A percentile compares a stretch with the other conserved stretches of the same genome.
phyloP scores from a whole-genome alignment of 2,888 invertebrate species.

The Hylaea fasciaria region DNA sequence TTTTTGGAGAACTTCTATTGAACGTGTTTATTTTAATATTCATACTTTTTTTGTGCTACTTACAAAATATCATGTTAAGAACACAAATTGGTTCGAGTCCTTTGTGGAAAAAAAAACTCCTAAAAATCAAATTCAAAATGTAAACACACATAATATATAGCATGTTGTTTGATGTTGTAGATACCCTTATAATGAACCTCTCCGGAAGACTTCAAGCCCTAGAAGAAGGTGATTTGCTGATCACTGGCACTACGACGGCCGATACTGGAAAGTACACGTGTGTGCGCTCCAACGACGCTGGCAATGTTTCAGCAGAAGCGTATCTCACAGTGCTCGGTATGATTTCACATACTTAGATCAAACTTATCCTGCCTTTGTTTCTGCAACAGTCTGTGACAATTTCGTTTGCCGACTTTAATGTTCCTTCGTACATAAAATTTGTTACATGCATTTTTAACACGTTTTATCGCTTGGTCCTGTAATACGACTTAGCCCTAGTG shows the following conservation, averaged over 20 bases:
- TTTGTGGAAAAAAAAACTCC: no score
- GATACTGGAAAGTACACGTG: slow-evolving; percentile 97
- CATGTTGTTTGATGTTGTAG: slow-evolving; percentile 54
- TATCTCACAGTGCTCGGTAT: slow-evolving; percentile 93
- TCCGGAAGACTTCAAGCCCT: slow-evolving; percentile 93
- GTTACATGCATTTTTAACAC: slow-evolving; percentile 20
- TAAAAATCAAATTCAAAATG: no score
- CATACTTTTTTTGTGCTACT: no score
- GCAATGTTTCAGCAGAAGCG: slow-evolving; percentile 92
- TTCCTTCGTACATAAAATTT: slow-evolving; percentile 7
- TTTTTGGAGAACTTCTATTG: no score
- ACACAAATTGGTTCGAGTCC: no score
- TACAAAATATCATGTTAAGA: no score
- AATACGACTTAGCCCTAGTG: slow-evolving; percentile 29
- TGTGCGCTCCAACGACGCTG: slow-evolving; percentile 94
- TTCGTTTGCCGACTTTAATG: not conserved
- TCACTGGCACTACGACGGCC: slow-evolving; percentile 92
- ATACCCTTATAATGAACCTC: slow-evolving; percentile 77
- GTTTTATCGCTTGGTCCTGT: slow-evolving; percentile 24
- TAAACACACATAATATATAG: not conserved
- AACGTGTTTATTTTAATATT: no score
- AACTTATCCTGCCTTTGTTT: not conserved
- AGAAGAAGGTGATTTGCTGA: slow-evolving; percentile 94
- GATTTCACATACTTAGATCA: slow-evolving; percentile 28
- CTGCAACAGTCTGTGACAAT: not conserved